These are phyloP conservation scores for Melospiza georgiana DNA, from an alignment of 2,113 vertebrate species.

Conservation along the genomic window DNA sequence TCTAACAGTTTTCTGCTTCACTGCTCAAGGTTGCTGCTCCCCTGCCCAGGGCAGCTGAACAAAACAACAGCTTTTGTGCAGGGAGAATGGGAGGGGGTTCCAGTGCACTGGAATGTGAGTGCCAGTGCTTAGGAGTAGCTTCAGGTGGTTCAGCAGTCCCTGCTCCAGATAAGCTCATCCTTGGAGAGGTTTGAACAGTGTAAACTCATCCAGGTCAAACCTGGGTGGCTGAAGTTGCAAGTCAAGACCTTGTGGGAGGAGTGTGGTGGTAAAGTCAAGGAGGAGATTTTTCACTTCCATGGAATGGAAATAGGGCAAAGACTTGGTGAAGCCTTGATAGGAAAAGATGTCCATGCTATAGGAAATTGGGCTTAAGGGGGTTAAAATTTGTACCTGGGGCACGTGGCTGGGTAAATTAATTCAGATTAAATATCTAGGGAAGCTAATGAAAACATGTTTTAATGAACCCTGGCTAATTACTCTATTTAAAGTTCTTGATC, in stretches of 20 bases:
- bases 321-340: neutral
- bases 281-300: neutral
- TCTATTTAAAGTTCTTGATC: constrained; percentile 49
- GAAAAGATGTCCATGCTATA: neutral
- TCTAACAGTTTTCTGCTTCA: neutral
- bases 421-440: constrained; percentile 18
- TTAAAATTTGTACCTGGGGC: neutral
- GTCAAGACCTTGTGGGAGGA: neutral
- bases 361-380: neutral
- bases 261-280: neutral
- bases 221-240: neutral
- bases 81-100: neutral
- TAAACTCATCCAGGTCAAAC: neutral
- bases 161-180: neutral
- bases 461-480: constrained; percentile 52
- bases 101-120: accelerated
- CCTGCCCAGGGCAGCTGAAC: neutral
- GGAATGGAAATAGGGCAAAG: neutral
- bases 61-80: neutral
- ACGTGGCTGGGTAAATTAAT: neutral
- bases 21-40: neutral
- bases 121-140: neutral
- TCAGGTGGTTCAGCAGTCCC: neutral
- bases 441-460: constrained; percentile 27
- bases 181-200: neutral